A percentile compares a stretch with the other conserved stretches of the same genome.
Conservation (phyloP, 2,888 invertebrate genomes). For the Pinctada fucata region DNA sequence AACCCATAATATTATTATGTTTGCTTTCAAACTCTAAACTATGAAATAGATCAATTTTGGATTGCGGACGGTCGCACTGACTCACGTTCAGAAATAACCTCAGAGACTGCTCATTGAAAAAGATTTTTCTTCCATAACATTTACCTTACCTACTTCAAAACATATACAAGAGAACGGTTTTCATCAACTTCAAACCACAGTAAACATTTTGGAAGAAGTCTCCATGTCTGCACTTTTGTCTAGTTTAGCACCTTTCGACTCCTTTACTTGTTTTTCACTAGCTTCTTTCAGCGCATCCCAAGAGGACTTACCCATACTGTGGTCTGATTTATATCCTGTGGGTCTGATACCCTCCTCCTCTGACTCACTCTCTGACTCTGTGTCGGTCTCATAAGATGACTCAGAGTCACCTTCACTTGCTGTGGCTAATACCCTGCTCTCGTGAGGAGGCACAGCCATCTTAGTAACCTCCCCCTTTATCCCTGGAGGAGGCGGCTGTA, state of each 20-base stretch:
- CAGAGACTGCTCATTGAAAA: too few relatives aligned
- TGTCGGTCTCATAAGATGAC: not conserved
- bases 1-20: too few relatives aligned
- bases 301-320: slow-evolving; percentile 44
- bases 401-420: not conserved
- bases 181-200: not conserved
- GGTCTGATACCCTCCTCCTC: not conserved
- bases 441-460: slow-evolving; percentile 6
- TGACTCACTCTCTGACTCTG: slow-evolving; percentile 6
- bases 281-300: slow-evolving; percentile 52
- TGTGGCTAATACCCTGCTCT: slow-evolving; percentile 13
- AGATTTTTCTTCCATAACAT: too few relatives aligned
- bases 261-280: slow-evolving; percentile 34
- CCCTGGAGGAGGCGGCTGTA: slow-evolving; percentile 11
- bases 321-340: slow-evolving; percentile 3
- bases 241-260: not conserved
- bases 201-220: not conserved
- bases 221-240: not conserved
- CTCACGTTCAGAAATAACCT: too few relatives aligned
- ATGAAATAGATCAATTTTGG: too few relatives aligned
- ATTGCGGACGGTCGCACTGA: too few relatives aligned
- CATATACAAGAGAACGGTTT: too few relatives aligned
- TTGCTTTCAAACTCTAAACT: too few relatives aligned
- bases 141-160: too few relatives aligned
- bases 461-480: slow-evolving; percentile 6